Conservation (phyloP, 2,113 vertebrate genomes). For the Gobius niger region DNA sequence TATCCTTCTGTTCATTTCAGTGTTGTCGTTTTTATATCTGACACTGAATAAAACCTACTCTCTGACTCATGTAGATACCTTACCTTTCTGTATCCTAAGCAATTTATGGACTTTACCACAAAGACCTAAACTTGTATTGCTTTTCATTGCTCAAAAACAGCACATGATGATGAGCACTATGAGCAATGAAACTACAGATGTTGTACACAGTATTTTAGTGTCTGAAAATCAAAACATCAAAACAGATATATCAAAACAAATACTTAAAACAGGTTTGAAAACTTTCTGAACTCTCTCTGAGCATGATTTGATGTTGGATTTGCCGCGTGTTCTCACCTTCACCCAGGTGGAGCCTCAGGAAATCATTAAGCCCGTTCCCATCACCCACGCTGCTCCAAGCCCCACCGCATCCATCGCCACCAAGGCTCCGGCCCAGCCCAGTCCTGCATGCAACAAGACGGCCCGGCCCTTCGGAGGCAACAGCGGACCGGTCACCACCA, state of each 20-base stretch:
- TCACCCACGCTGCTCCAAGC: conserved; percentile 78
- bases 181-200: too few relatives aligned
- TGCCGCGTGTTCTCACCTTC: conserved; percentile 59
- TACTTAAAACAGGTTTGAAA: too few relatives aligned
- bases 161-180: too few relatives aligned
- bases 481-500: conserved; percentile 29
- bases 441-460: conserved; percentile 89
- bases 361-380: conserved; percentile 94
- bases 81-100: too few relatives aligned
- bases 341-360: conserved; percentile 87
- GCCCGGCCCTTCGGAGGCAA: conserved; percentile 88
- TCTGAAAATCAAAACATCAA: background rate
- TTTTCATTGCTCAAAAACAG: too few relatives aligned
- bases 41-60: too few relatives aligned
- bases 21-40: too few relatives aligned
- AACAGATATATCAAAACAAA: too few relatives aligned
- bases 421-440: conserved; percentile 71
- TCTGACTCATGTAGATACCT: too few relatives aligned
- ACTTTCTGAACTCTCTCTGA: background rate
- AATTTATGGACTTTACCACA: too few relatives aligned
- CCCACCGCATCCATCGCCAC: conserved; percentile 66
- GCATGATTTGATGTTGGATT: conserved; percentile 71
- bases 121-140: too few relatives aligned
- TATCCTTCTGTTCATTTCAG: too few relatives aligned
- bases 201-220: conserved; percentile 1